Evolutionary conservation across 2,888 invertebrate genomes (phyloP).

Genomic region (Cataglyphis rosenhaueri): DNA sequence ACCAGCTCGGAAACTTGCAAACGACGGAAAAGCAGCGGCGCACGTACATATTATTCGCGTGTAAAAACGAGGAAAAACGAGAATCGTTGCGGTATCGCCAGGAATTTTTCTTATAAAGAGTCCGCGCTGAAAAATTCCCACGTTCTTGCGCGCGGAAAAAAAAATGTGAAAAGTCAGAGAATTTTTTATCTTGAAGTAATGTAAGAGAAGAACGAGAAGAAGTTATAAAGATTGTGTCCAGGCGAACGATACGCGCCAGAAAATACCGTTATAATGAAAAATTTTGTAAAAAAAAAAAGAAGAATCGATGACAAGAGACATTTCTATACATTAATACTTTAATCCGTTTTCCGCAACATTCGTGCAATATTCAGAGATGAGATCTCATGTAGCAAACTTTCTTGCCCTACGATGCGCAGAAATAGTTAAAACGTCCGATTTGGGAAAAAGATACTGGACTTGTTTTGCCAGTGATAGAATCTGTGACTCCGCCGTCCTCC

Average conservation of each 20-base stretch:
- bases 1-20: conserved; percentile 60
- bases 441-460: conserved; percentile 70
- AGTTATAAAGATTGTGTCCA: conserved; percentile 17
- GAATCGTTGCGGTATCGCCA: conserved; percentile 39
- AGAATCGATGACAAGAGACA: conserved; percentile 1
- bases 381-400: conserved; percentile 21
- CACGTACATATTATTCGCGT: conserved; percentile 40
- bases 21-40: conserved; percentile 39
- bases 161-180: conserved; percentile 22
- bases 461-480: conserved; percentile 76
- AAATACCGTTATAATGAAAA: conserved; percentile 28
- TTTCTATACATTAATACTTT: not conserved
- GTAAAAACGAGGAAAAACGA: conserved; percentile 48
- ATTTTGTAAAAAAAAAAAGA: conserved; percentile 10
- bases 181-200: conserved; percentile 40
- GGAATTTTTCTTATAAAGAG: conserved; percentile 47
- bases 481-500: conserved; percentile 62
- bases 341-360: not conserved
- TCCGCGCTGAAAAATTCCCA: conserved; percentile 40
- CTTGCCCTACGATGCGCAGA: conserved; percentile 4
- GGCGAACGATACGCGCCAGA: not conserved
- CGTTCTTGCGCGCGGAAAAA: conserved; percentile 12
- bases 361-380: not conserved
- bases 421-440: conserved; percentile 31
- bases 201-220: conserved; percentile 14